phyloP scores from a whole-genome alignment of 2,888 invertebrate genomes.

The Lissonota sp. region DNA sequence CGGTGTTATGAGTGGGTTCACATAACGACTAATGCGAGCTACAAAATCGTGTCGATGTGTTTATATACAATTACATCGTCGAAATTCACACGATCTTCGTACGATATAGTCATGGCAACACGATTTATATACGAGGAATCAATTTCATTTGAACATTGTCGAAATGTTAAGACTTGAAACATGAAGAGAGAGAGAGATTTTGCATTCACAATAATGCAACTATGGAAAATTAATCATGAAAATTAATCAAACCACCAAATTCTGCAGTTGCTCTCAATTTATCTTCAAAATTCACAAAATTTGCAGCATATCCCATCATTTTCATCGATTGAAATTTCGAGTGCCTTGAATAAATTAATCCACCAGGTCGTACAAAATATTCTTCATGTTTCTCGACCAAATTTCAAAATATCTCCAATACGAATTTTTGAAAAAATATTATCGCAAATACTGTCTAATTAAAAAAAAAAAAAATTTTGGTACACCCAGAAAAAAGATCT shows the following conservation, averaged over 20 bases:
- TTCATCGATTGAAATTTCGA: background rate
- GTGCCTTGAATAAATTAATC: too few species aligned
- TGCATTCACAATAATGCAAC: conserved; percentile 16
- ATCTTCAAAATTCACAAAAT: conserved; percentile 7
- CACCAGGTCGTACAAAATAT: too few species aligned
- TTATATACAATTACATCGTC: conserved; percentile 51
- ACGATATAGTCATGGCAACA: conserved; percentile 42
- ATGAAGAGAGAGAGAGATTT: conserved; percentile 1
- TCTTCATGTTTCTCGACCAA: too few species aligned
- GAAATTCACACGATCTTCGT: background rate
- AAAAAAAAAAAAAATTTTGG: too few species aligned
- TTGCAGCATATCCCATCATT: background rate
- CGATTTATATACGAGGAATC: conserved; percentile 47
- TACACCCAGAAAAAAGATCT: too few species aligned
- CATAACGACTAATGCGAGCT: conserved; percentile 26
- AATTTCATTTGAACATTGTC: conserved; percentile 40
- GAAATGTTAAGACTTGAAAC: conserved; percentile 31
- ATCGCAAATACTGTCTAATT: too few species aligned
- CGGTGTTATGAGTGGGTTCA: conserved; percentile 13
- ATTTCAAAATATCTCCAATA: too few species aligned
- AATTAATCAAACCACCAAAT: conserved; percentile 14
- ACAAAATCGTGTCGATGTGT: conserved; percentile 41
- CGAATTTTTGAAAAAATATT: too few species aligned
- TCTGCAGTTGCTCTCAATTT: background rate
- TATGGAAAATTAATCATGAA: conserved; percentile 34